Evolutionary conservation across 2,797 vertebrate species (phyloP).

Genomic region (Tiaroga cobitis): DNA sequence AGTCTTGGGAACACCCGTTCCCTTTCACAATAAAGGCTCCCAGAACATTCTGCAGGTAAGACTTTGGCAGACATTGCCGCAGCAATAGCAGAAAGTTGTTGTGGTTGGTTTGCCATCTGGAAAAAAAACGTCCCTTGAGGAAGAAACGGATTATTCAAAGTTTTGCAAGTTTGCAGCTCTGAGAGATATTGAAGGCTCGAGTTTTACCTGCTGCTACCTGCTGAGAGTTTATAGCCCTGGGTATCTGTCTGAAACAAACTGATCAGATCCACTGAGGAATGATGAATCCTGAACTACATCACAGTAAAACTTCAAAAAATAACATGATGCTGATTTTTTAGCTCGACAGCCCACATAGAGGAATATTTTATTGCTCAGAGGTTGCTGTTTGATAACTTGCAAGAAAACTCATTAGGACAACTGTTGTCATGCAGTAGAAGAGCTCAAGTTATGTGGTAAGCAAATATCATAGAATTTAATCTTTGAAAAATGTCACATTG

Average conservation of each 20-base stretch:
- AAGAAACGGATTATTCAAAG: slow-evolving; percentile 35
- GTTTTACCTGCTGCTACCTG: slow-evolving; percentile 34
- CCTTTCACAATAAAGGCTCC: neutral
- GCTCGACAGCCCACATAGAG: neutral
- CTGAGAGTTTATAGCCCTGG: slow-evolving; percentile 31
- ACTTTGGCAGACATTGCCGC: neutral
- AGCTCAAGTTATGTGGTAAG: neutral
- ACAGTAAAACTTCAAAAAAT: neutral
- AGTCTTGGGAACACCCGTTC: neutral
- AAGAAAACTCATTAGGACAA: neutral
- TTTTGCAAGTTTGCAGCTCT: slow-evolving; percentile 17
- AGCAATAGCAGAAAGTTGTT: slow-evolving; percentile 12
- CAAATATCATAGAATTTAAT: neutral
- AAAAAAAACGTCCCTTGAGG: slow-evolving; percentile 28
- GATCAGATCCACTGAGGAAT: slow-evolving; percentile 23
- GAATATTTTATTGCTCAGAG: neutral
- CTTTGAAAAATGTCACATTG: neutral
- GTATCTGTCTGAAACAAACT: slow-evolving; percentile 40
- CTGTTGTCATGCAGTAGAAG: neutral
- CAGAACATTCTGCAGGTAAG: slow-evolving; percentile 27
- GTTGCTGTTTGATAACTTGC: neutral
- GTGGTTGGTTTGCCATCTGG: slow-evolving; percentile 37
- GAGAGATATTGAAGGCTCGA: neutral
- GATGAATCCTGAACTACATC: neutral
- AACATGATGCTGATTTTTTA: neutral